Base-by-base conservation (phyloP, 1,140 invertebrate species). In the Brachionus rubens region DNA sequence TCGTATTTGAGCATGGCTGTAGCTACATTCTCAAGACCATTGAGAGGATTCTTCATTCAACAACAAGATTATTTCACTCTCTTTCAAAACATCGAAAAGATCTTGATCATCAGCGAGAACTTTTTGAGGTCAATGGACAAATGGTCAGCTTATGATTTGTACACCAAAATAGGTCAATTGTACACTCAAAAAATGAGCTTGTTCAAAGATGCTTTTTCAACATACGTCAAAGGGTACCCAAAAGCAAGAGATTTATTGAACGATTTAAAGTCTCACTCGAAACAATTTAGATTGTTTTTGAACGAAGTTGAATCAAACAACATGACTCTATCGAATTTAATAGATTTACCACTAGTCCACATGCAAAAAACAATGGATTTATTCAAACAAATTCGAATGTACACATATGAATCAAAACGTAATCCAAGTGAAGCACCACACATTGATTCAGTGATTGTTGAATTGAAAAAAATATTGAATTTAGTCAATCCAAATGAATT, bases 21-120 rank as follows among this genome's bases (percentile, higher is more conserved):
- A 21, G 43, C 68, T 21, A 72, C 50, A 14, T 72, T 72, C 26
- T 30, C 68, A 10, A 2, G 68, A 14, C 68, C 68, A 10, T 24
- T 72, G 46, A 48, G 68, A 48, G 68, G 46, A 19, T 72, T 72
- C 24, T 72, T 72, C 46, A 48, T 72, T 41, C 46, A 72, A 33
- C 68, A 72, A 50, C 68, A 72, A 54, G 68, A 72, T 46, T 72
- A 72, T 50, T 72, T 72, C 30, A 54, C 46, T 30, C 33, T 72
- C 24, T 72, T 72, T 54, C 68, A 72, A 41, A 72, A 72, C 24
- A 30, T 72, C 2, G 68, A 72, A 28, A 72, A 72, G 41, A 72
- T 72, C 10, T 30, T 72, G 19, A n/a, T 72, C 0, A 72, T 72
- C 1, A 72, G 68, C 19, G 68, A 72, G 47, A 72, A 54, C 46